These are phyloP conservation scores for Ochropleura leucogaster DNA, from an alignment of 2,888 invertebrate genomes.

Conservation along the genomic window DNA sequence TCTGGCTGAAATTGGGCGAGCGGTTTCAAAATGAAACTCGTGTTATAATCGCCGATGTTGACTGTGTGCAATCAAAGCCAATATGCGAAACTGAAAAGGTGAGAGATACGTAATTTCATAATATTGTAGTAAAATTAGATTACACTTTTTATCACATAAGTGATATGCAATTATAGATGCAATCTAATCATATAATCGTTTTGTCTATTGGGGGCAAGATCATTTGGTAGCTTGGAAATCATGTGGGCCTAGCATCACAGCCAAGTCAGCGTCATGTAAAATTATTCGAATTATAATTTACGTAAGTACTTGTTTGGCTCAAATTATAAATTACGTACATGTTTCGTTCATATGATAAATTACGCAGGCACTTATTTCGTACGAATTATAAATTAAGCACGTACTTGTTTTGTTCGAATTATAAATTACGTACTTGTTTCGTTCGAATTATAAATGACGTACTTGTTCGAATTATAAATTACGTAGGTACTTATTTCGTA, in stretches of 20 bases:
- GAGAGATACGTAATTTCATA: conserved; percentile 72
- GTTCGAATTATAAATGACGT: too few relatives aligned
- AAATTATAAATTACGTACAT: neutral
- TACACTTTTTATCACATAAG: neutral
- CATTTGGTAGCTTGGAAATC: neutral
- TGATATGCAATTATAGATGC: neutral
- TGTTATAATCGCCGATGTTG: conserved; percentile 95
- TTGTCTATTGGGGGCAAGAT: conserved; percentile 12
- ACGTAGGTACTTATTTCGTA: too few relatives aligned
- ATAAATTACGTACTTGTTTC: too few relatives aligned
- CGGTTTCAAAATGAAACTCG: conserved; percentile 91
- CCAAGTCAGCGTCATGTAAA: neutral
- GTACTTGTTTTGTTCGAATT: too few relatives aligned
- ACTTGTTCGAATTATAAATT: too few relatives aligned
- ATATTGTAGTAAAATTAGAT: neutral
- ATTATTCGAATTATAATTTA: neutral
- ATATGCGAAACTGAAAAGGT: conserved; percentile 95
- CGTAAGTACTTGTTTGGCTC: neutral
- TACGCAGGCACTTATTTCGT: too few relatives aligned
- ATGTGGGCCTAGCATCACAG: neutral
- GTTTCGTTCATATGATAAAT: too few relatives aligned
- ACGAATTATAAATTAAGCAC: too few relatives aligned
- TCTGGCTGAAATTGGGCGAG: conserved; percentile 95
- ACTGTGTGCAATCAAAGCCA: conserved; percentile 94
- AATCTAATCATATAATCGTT: conserved; percentile 16